Percentiles rank a stretch among this genome's conserved stretches.
Evolutionary conservation across 2,797 vertebrate genomes (phyloP).

Genomic region (Carcharodon carcharias): DNA sequence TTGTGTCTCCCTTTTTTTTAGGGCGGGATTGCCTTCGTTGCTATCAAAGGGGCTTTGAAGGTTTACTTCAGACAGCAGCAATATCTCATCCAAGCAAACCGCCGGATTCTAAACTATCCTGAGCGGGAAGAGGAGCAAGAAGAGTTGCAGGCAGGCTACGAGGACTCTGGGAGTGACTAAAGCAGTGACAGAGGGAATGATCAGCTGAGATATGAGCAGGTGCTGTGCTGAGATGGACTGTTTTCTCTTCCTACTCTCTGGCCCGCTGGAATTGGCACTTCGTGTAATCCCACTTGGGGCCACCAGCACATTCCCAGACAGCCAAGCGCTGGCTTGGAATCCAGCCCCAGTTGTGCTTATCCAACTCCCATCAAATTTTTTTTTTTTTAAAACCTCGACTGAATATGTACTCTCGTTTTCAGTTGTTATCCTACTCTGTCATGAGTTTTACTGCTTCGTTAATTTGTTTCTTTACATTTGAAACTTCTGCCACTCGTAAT

Average conservation of each 20-base stretch:
- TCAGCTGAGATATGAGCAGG: neutral
- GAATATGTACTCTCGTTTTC: neutral
- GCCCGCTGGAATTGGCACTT: neutral
- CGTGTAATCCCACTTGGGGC: neutral
- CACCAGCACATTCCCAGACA: neutral
- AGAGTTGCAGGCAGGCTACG: conserved; percentile 41
- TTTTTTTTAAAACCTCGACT: neutral
- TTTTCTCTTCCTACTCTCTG: neutral
- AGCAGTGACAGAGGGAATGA: conserved; percentile 52
- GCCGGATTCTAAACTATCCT: conserved; percentile 61
- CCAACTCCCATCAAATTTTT: neutral
- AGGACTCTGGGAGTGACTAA: conserved; percentile 52
- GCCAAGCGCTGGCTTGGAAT: too few relatives aligned
- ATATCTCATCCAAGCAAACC: conserved; percentile 59
- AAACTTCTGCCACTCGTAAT: neutral
- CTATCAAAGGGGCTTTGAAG: conserved; percentile 66
- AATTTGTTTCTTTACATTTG: neutral
- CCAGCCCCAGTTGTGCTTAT: too few relatives aligned
- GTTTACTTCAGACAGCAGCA: conserved; percentile 70
- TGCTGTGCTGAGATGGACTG: neutral
- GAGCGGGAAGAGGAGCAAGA: conserved; percentile 42
- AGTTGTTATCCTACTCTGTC: neutral
- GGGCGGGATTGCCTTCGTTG: conserved; percentile 63
- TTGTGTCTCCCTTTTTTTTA: conserved; percentile 40
- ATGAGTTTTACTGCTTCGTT: neutral